Evolutionary conservation across 2,797 vertebrate species (phyloP).

Genomic region (Acanthiza pusilla): DNA sequence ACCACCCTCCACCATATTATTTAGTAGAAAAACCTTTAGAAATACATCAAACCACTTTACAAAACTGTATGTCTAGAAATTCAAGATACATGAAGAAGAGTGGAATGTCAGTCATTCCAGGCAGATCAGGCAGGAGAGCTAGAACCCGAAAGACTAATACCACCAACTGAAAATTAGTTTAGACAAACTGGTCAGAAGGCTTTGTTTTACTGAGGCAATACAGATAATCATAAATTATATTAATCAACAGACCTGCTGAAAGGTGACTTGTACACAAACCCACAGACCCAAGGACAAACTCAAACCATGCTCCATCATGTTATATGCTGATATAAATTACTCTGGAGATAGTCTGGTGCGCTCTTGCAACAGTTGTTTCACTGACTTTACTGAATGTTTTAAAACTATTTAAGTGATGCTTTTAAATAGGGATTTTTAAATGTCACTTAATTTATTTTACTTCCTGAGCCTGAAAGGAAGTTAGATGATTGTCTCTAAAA

Average conservation of each 20-base stretch:
- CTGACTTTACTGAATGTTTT: not conserved
- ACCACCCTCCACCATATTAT: not conserved
- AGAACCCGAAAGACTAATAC: not conserved
- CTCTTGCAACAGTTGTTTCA: not conserved
- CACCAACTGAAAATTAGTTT: not conserved
- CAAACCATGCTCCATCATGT: not conserved
- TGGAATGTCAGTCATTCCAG: not conserved
- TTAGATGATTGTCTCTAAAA: not conserved
- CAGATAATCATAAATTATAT: not conserved
- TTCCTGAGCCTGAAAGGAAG: not conserved
- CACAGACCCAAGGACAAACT: not conserved
- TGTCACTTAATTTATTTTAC: not conserved
- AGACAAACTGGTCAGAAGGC: not conserved
- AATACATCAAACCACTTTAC: not conserved
- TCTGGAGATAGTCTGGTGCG: not conserved
- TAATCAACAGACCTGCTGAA: not conserved
- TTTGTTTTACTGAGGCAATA: not conserved
- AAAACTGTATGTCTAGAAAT: not conserved
- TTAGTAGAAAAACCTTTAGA: not conserved
- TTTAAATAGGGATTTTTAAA: not conserved
- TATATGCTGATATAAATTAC: not conserved
- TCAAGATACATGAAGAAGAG: not conserved
- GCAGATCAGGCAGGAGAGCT: not conserved
- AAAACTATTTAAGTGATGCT: not conserved
- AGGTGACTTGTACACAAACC: not conserved